Evolutionary conservation across 2,888 invertebrate genomes (phyloP), one percentile per base, ranked within the genome.

Genomic region (Megalurothrips usitatus): DNA sequence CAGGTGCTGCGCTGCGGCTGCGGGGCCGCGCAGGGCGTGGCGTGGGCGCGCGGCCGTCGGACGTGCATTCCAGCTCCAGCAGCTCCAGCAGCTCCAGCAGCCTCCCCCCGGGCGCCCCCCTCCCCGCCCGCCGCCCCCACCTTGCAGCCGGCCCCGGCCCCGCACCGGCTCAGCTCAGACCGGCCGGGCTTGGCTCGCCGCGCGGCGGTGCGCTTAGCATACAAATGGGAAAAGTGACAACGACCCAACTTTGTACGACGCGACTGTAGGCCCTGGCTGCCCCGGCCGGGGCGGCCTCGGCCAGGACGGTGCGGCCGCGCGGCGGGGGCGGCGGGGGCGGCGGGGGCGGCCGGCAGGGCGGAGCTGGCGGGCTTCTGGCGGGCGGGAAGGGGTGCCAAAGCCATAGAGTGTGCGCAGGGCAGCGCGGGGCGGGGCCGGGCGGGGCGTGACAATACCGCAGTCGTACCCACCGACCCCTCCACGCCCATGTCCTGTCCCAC

Each of bases 161-260:
- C 4, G 68, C 68, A 63, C 8, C 68, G 2, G 19, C 23, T 9
- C 68, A 9, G 9, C 68, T 11, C 52, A 9, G n/a, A n/a, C n/a
- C n/a, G n/a, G 23, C 68, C 68, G 9, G n/a, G n/a, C 23, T 23
- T 23, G 19, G 68, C 68, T 23, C 23, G n/a, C 52, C 52, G 23
- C 63, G 23, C 68, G 23, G n/a, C 63, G 63, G 9, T 19, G 9
- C 68, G 68, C 68, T 75, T 75, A 75, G 68, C 68, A 75, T 75
- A 75, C 68, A 75, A 26, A 75, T 75, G 68, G 68, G 68, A 75
- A 75, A 75, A 75, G 68, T 75, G 68, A 75, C 68, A 75, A 75
- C 68, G 68, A 75, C 68, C 68, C 68, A 75, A 75, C 68, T 75
- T 75, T 75, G 68, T 75, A 10, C 68, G 68, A 26, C 68, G 68